These are phyloP conservation scores for Brachyopa scutellaris DNA, from an alignment of 2,888 invertebrate species.

Conservation along the genomic window DNA sequence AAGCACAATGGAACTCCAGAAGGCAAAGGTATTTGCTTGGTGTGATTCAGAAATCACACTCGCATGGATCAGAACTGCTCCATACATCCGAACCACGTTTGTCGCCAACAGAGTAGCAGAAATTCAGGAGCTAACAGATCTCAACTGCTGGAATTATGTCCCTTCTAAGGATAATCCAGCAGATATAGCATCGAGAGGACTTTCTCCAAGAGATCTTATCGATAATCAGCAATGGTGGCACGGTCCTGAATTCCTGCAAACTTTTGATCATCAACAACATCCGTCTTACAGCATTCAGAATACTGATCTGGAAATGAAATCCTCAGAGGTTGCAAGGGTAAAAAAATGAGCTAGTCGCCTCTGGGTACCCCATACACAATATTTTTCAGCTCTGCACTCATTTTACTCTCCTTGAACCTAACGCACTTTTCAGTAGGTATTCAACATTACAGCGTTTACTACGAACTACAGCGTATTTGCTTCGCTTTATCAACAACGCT, in stretches of 20 bases:
- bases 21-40: constrained; percentile 8
- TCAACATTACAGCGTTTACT: not conserved
- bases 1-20: not conserved
- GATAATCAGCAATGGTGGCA: constrained; percentile 69
- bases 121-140: constrained; percentile 61
- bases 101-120: constrained; percentile 73
- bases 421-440: not conserved
- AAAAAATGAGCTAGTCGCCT: constrained; percentile 19
- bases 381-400: constrained; percentile 43
- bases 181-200: constrained; percentile 72
- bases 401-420: constrained; percentile 4
- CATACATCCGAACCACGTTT: constrained; percentile 53
- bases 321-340: not conserved
- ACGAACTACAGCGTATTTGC: constrained; percentile 9
- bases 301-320: constrained; percentile 6
- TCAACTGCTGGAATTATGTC: constrained; percentile 69
- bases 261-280: not conserved
- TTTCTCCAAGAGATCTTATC: constrained; percentile 45
- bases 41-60: constrained; percentile 32
- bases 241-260: constrained; percentile 66
- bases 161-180: constrained; percentile 72
- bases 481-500: constrained; percentile 8
- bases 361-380: constrained; percentile 26
- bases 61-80: constrained; percentile 56
- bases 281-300: not conserved